Evolutionary conservation across 2,113 vertebrate genomes (phyloP), one percentile per base, ranked within the genome.

Genomic region (Tetrao urogallus): DNA sequence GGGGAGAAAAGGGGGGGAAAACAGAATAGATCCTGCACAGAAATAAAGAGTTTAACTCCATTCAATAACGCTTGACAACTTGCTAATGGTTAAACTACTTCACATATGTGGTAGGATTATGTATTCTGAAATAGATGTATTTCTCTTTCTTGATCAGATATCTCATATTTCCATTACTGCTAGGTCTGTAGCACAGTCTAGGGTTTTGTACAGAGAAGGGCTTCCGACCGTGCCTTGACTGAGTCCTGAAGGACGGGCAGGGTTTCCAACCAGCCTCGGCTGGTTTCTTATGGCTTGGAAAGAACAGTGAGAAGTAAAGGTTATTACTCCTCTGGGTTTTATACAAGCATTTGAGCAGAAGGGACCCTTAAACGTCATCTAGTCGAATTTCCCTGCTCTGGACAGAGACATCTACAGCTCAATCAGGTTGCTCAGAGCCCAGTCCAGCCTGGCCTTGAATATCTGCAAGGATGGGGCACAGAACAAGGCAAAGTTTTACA

Each of bases 61-160:
- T 96, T 97, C 94, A 76, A 94, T 96, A 97, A 75, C 11, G 45
- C 77, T 85, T 89, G 88, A 65, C 91, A 93, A 93, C 92, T 96
- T 97, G 92, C 67, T 95, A 96, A 97, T 96, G 88, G 83, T 96
- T 87, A 78, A 94, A 96, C 89, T 88, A 83, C 92, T 89, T 92
- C 76, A 94, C 96, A 93, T 93, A 94, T 83, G 82, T 83, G 70
- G 34, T 64, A 81, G 85, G 78, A 95, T 87, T 93, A 76, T 75
- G 67, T 82, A 60, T 89, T 83, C 67, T 86, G 86, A 96, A 93
- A 88, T 95, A 95, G 87, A 94, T 52, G 48, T 93, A 92, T 96
- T 94, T 95, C 20, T 94, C 80, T 75, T 47, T 90, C 83, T 90
- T 61, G 76, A 93, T 93, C 88, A 65, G 57, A 81, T 75, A 95